These are phyloP conservation scores for Ascidia mentula DNA, from an alignment of 23 tunicate genomes.

Conservation along the genomic window DNA sequence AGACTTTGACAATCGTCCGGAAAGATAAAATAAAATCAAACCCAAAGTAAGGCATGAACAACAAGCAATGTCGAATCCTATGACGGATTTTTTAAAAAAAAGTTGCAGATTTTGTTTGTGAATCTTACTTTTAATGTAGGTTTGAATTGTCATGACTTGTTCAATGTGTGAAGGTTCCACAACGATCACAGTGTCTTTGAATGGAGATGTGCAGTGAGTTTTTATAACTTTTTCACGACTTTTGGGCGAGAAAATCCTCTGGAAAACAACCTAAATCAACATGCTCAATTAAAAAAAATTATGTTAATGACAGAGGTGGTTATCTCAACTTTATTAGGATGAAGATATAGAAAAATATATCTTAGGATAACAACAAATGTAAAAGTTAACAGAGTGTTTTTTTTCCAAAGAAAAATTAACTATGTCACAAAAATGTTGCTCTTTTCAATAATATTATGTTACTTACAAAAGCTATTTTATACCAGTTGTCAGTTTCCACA, in stretches of 20 bases:
- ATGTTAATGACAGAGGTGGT: background rate
- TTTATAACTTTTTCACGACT: background rate
- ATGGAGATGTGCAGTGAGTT: slow-evolving; percentile 15
- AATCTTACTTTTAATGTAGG: background rate
- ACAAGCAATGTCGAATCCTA: slow-evolving; percentile 33
- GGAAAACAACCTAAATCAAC: background rate
- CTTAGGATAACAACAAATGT: background rate
- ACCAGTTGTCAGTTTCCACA: background rate
- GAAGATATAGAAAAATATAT: no score
- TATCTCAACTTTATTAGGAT: no score
- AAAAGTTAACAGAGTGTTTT: background rate
- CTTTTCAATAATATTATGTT: background rate
- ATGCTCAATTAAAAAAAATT: background rate
- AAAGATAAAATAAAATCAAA: slow-evolving; percentile 24
- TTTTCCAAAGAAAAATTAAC: background rate
- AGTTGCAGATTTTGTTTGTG: background rate
- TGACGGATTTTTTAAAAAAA: background rate
- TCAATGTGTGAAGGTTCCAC: background rate
- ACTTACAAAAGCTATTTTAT: background rate
- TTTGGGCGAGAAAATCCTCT: background rate
- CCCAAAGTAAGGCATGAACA: slow-evolving; percentile 34
- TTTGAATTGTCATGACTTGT: background rate
- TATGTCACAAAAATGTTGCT: background rate
- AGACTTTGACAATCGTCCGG: slow-evolving; percentile 46
- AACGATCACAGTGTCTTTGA: slow-evolving; percentile 8